Evolutionary conservation across 1,140 invertebrate species (phyloP).

Genomic region (Zaprionus ornatus): DNA sequence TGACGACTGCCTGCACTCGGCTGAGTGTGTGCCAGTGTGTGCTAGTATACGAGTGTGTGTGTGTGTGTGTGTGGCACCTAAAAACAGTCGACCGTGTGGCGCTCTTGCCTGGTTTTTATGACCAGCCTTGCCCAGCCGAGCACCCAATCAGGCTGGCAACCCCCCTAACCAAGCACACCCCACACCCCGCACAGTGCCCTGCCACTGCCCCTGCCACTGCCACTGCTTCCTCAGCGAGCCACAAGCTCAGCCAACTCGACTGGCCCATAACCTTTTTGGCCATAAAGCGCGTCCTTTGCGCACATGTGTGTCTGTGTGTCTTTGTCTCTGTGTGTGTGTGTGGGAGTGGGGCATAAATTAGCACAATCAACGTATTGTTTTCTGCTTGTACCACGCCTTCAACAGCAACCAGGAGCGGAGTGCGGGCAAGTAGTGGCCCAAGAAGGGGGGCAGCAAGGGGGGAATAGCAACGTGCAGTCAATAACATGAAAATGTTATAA

Average conservation of each 20-base stretch:
- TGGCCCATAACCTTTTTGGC: slow-evolving; percentile 70
- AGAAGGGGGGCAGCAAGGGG: not conserved
- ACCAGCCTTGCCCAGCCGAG: slow-evolving; percentile 41
- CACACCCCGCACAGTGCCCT: not conserved
- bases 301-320: slow-evolving; percentile 18
- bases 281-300: slow-evolving; percentile 69
- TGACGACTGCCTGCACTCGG: slow-evolving; percentile 9
- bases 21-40: slow-evolving; percentile 12
- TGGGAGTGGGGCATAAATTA: slow-evolving; percentile 68
- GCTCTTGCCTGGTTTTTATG: slow-evolving; percentile 75
- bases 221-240: not conserved
- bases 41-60: slow-evolving; percentile 17
- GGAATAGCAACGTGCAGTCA: slow-evolving; percentile 54
- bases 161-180: not conserved
- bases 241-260: slow-evolving; percentile 21
- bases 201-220: too few relatives aligned
- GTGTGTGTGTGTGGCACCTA: slow-evolving; percentile 60
- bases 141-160: slow-evolving; percentile 16
- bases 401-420: not conserved
- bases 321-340: slow-evolving; percentile 3
- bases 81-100: slow-evolving; percentile 75
- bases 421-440: not conserved
- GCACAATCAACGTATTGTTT: slow-evolving; percentile 82
- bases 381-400: slow-evolving; percentile 58
- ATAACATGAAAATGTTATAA: slow-evolving; percentile 81